Evolutionary conservation across 1,140 invertebrate genomes (phyloP), one percentile per base, ranked within the genome.

Genomic region (Camponotus vicinus): DNA sequence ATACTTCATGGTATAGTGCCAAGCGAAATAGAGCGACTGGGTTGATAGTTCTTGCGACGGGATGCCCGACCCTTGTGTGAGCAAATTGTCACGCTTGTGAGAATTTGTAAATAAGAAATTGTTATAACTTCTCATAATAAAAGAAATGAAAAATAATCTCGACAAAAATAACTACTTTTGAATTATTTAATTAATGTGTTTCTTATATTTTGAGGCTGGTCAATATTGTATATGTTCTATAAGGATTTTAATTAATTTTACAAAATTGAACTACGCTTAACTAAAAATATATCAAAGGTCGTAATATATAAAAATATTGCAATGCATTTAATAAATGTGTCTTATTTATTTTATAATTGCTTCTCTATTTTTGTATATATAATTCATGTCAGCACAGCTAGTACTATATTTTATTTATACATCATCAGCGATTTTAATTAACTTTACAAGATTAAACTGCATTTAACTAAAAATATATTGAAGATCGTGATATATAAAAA

Each of bases 241-340:
- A 21, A 13, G 7, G 21, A 42, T 76, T 75, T 76, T 61, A 15
- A 76, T 52, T n/a, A 66, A 49, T 18, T 66, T 21, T 18, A 11
- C 27, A 27, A 40, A 64, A 32, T 52, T 52, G 18, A 52, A 18
- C 13, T 52, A 5, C 13, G 4, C 37, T 42, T 42, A 34, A 77
- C n/a, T 49, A 7, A 34, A 32, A 8, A 78, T 40, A 21, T 8
- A 21, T 49, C 40, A 5, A 13, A 27, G 45, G 6, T 40, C 32
- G 32, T n/a, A 42, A 3, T 64, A 49, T 7, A 61, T 59, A 76
- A 61, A 49, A 52, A 15, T 52, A 52, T 78, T 78, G 18, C 15
- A 78, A 34, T 49, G 1, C 3, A 13, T 45, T 40, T 40, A 40
- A 6, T 6, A 40, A 40, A 40, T 4, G 37, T 40, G 6, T 63